phyloP scores from a whole-genome alignment of 2,113 vertebrate genomes.

The Psittacula cyanocephala region DNA sequence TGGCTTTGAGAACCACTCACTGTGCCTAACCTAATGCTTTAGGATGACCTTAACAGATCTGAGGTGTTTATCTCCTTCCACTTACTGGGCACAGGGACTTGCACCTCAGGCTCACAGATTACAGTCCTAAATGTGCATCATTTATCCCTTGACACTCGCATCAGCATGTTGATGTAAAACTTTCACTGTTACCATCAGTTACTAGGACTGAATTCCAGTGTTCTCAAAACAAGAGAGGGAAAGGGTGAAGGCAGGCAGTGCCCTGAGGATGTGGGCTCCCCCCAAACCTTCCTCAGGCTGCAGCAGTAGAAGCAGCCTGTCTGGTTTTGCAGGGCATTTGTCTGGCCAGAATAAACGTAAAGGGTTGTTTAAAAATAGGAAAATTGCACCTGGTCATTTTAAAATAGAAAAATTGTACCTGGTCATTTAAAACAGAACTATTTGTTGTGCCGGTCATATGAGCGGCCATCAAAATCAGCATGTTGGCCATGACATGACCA shows the following conservation, averaged over 20 bases:
- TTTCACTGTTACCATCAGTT: fast-evolving
- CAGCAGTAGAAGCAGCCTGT: background rate
- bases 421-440: background rate
- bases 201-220: background rate
- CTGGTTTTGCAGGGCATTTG: background rate
- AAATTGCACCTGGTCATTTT: slow-evolving; percentile 3
- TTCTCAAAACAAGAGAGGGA: background rate
- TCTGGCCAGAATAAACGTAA: background rate
- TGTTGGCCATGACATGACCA: background rate
- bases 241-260: background rate
- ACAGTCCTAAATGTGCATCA: background rate
- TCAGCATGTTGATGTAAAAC: background rate
- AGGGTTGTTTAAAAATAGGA: background rate
- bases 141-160: background rate
- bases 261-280: background rate
- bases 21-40: background rate
- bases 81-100: background rate
- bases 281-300: background rate
- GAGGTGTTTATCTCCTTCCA: background rate
- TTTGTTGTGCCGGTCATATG: background rate
- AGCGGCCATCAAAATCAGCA: background rate
- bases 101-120: background rate
- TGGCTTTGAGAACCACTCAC: background rate
- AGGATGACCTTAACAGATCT: background rate
- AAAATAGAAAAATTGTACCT: slow-evolving; percentile 9